A percentile compares a stretch with the other conserved stretches of the same genome.
Evolutionary conservation across 2,113 vertebrate species (phyloP).

Genomic region (Podarcis raffonei): DNA sequence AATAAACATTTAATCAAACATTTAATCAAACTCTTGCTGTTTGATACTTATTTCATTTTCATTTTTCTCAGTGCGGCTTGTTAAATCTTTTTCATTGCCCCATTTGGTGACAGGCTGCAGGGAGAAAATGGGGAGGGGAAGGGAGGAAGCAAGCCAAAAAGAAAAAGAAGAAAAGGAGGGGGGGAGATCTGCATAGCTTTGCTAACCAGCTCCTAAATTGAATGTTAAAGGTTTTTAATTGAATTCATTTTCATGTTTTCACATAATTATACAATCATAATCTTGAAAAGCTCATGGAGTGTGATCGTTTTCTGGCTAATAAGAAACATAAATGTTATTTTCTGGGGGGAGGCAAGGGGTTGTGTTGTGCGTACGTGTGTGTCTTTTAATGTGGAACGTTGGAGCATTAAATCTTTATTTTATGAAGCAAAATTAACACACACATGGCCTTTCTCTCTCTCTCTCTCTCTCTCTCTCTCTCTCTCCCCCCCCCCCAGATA

Average conservation of each 20-base stretch:
- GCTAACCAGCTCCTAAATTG: conserved; percentile 79
- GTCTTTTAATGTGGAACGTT: conserved; percentile 80
- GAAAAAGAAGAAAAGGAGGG: conserved; percentile 20
- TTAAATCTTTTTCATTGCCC: conserved; percentile 75
- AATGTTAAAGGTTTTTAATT: conserved; percentile 85
- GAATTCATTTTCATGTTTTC: conserved; percentile 85
- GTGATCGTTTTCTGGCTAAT: conserved; percentile 84
- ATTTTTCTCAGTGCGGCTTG: conserved; percentile 65
- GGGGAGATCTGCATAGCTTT: conserved; percentile 73
- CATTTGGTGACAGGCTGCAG: conserved; percentile 42
- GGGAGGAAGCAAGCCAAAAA: neutral
- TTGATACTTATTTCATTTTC: conserved; percentile 45
- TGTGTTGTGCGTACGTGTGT: conserved; percentile 47
- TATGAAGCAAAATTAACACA: conserved; percentile 82
- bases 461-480: too few species aligned
- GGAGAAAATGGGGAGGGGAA: neutral
- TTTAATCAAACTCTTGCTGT: conserved; percentile 47
- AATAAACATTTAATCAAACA: neutral
- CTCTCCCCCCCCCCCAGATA: too few species aligned
- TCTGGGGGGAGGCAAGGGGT: conserved; percentile 62
- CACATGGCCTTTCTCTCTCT: neutral
- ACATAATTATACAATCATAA: conserved; percentile 84
- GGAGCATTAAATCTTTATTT: conserved; percentile 83
- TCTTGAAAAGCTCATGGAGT: conserved; percentile 82
- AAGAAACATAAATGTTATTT: conserved; percentile 86